Evolutionary conservation across 1,140 invertebrate genomes (phyloP), one percentile per base, ranked within the genome.

Genomic region (Nasonia longicornis): DNA sequence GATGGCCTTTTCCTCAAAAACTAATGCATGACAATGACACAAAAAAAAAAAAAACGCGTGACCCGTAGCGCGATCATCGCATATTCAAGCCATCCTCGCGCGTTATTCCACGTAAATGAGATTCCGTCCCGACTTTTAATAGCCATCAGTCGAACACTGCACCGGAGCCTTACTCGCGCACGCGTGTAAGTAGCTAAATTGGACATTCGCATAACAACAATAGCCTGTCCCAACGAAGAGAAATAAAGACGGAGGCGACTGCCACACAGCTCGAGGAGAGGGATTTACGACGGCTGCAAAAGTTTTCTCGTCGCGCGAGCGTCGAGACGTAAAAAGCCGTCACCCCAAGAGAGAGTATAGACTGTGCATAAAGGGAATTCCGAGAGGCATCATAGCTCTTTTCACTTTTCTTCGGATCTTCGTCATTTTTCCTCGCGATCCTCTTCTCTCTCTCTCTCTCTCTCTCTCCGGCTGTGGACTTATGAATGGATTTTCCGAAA

Each of bases 101-200:
- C 58, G 58, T 58, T 16, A 20, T 76, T 80, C 72, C 79, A 80
- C 58, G 79, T 31, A 80, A 80, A 80, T 80, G 48, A 75, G 72
- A 80, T 74, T 80, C 63, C 20, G 42, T 35, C 52, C 35, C 45
- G 67, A 58, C 52, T 70, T 69, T 71, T 77, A 77, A 77, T 66
- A 22, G 16, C 52, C 52, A 58, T 58, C 52, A 58, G 52, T 58
- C 20, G 52, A 58, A 58, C 26, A 26, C 31, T 35, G 31, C 31
- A 6, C 31, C 31, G 2, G 3, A 35, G 52, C 52, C 58, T 20
- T 12, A 4, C 48, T 48, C 45, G 16, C 67, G 16, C 67, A 26
- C 67, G 16, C 67, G 48, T 48, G 71, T 74, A 67, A 76, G 79
- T 75, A 75, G 73, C 79, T 80, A 80, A 73, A 80, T 80, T 75